phyloP scores from a whole-genome alignment of 2,797 vertebrate genomes.

The Pangasius larnaudii region DNA sequence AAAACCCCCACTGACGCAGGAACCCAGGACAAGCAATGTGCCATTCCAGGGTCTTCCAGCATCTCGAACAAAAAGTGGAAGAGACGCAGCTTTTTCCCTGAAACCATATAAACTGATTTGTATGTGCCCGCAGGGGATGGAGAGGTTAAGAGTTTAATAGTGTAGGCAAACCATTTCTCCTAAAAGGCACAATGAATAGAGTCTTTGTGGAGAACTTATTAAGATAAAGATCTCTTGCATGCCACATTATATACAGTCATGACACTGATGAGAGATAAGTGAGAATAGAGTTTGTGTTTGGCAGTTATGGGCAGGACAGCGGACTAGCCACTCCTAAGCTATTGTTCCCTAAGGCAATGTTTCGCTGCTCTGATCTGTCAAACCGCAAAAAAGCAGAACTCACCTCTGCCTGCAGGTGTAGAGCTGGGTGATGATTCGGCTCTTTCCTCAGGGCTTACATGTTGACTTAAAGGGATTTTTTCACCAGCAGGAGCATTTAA shows the following conservation, averaged over 20 bases:
- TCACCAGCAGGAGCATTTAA: conserved; percentile 22
- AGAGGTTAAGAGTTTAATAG: conserved; percentile 3
- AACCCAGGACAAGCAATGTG: conserved; percentile 82
- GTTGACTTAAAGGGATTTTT: conserved; percentile 33
- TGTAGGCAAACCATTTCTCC: conserved; percentile 48
- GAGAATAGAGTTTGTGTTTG: conserved; percentile 64
- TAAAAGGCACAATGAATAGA: conserved; percentile 40
- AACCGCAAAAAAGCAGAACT: conserved; percentile 80
- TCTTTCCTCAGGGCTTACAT: conserved; percentile 19
- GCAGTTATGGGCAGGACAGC: conserved; percentile 72
- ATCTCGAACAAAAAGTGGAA: conserved; percentile 83
- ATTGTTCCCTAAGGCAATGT: conserved; percentile 67
- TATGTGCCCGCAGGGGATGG: background rate
- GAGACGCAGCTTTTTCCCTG: conserved; percentile 78
- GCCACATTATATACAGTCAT: conserved; percentile 19
- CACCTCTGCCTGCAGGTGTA: conserved; percentile 70
- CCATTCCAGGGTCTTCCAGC: conserved; percentile 79
- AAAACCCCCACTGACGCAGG: conserved; percentile 71
- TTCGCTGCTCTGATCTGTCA: conserved; percentile 64
- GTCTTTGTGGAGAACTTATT: conserved; percentile 46
- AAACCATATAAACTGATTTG: conserved; percentile 42
- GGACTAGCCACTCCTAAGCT: conserved; percentile 65
- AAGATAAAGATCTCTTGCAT: conserved; percentile 44
- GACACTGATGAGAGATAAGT: conserved; percentile 43
- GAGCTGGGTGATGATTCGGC: conserved; percentile 34